Percentiles rank a stretch among this genome's conserved stretches.
These are phyloP conservation scores for Pseudoips prasinana DNA, from an alignment of 2,888 invertebrate genomes.

Conservation along the genomic window DNA sequence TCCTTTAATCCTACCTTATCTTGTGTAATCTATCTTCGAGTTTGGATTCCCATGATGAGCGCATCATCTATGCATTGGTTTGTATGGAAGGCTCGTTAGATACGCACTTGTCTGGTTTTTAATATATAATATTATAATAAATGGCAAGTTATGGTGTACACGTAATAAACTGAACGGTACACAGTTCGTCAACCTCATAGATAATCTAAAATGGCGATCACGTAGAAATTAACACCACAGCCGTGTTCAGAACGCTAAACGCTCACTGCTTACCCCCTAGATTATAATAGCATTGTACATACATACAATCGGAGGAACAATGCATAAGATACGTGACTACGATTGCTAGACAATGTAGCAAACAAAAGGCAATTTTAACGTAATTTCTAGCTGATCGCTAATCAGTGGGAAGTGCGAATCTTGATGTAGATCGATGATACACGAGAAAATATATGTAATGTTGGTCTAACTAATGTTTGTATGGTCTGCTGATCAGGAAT, in stretches of 20 bases:
- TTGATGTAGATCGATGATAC: slow-evolving; percentile 16
- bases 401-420: slow-evolving; percentile 21
- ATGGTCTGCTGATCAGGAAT: too few relatives aligned
- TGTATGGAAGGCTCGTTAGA: too few relatives aligned
- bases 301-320: slow-evolving; percentile 18
- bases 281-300: slow-evolving; percentile 5
- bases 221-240: slow-evolving; percentile 57
- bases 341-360: slow-evolving; percentile 29
- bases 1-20: too few relatives aligned
- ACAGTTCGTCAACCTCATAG: slow-evolving; percentile 59
- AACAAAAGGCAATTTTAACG: slow-evolving; percentile 31
- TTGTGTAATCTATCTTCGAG: too few relatives aligned
- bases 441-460: not conserved
- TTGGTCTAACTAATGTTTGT: slow-evolving; percentile 9
- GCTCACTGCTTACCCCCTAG: slow-evolving; percentile 3
- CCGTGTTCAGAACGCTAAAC: slow-evolving; percentile 43
- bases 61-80: too few relatives aligned
- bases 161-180: slow-evolving; percentile 49
- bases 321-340: slow-evolving; percentile 28
- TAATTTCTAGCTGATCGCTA: slow-evolving; percentile 23
- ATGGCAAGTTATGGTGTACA: too few relatives aligned
- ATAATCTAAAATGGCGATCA: slow-evolving; percentile 47
- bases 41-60: too few relatives aligned
- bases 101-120: too few relatives aligned
- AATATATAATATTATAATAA: too few relatives aligned